Evolutionary conservation across 2,113 vertebrate genomes (phyloP).

Genomic region (Nanorana parkeri): DNA sequence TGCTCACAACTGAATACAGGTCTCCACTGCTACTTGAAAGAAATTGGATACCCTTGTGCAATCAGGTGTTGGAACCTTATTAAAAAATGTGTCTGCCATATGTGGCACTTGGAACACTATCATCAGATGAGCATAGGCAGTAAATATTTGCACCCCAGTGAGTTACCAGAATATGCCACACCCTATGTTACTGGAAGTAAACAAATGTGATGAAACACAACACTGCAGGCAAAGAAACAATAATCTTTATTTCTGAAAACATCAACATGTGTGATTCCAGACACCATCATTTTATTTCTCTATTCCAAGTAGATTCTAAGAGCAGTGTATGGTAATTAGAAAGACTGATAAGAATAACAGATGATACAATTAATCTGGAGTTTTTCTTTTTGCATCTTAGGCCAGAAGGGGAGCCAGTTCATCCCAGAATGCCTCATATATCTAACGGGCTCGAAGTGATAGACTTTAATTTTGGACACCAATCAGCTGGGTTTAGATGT

Average conservation of each 20-base stretch:
- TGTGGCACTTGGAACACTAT: no score
- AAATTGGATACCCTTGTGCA: no score
- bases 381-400: neutral
- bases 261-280: neutral
- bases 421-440: constrained; percentile 38
- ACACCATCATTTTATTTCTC: no score
- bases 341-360: neutral
- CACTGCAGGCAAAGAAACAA: neutral
- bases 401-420: constrained; percentile 13
- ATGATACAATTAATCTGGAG: neutral
- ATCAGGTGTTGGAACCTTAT: no score
- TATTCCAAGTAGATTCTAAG: neutral
- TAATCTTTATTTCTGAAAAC: neutral
- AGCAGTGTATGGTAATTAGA: neutral
- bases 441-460: constrained; percentile 35
- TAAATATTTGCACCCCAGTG: constrained; percentile 15
- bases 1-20: no score
- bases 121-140: no score
- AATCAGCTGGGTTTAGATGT: constrained; percentile 44
- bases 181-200: constrained; percentile 2
- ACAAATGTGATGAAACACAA: neutral
- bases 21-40: no score
- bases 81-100: no score
- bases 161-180: constrained; percentile 21
- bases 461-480: constrained; percentile 46